Percentiles rank a stretch among this genome's conserved stretches.
Conservation (phyloP, 2,113 vertebrate species). For the Passer montanus region DNA sequence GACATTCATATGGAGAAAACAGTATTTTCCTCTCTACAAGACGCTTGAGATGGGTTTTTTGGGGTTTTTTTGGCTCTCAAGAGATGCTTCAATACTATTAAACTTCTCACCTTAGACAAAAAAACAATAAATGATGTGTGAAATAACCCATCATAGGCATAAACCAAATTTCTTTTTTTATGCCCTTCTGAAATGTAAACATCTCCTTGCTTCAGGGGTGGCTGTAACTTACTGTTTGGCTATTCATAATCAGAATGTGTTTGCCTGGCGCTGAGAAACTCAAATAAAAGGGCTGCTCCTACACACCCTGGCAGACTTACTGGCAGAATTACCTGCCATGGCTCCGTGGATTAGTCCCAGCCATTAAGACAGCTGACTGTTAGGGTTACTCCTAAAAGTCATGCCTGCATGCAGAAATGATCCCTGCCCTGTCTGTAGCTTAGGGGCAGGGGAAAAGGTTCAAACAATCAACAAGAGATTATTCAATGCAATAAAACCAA, state of each 20-base stretch:
- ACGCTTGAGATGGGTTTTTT: background rate
- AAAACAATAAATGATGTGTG: background rate
- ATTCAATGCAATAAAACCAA: background rate
- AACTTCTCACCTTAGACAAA: background rate
- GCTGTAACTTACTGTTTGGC: background rate
- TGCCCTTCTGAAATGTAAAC: background rate
- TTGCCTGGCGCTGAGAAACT: background rate
- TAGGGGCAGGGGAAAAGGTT: background rate
- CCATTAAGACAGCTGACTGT: fast-evolving
- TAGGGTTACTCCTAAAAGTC: background rate
- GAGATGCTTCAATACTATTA: background rate
- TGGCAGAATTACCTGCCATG: fast-evolving
- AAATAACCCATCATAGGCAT: background rate
- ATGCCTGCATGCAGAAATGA: background rate
- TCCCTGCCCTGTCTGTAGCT: fast-evolving
- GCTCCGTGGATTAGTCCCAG: background rate
- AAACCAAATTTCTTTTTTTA: background rate
- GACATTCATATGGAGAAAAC: background rate
- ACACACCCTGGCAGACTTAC: background rate
- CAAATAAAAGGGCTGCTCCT: background rate
- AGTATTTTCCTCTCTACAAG: background rate
- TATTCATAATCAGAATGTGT: background rate
- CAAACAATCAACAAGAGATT: background rate
- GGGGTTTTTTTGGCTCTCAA: background rate
- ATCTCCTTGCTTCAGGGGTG: background rate